Evolutionary conservation across 2,888 invertebrate genomes (phyloP), one percentile per base, ranked within the genome.

Genomic region (Synergus itoensis): DNA sequence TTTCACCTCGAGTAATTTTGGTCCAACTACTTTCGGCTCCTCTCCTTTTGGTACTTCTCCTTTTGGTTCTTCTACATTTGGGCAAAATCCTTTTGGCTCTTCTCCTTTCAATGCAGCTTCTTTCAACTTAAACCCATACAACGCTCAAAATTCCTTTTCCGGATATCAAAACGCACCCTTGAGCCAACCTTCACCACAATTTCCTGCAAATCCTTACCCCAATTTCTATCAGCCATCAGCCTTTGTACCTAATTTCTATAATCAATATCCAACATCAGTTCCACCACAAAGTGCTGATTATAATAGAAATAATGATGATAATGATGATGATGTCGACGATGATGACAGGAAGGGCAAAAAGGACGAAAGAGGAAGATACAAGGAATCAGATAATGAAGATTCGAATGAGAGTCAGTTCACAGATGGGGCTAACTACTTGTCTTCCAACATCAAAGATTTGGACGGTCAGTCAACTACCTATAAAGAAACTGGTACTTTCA

Each of bases 401-500:
- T 41, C 81, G 0, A 83, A 83, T 28, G 85, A 84, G 1, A 85
- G 79, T 28, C 88, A 88, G n/a, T 91, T 87, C 77, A 83, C 89
- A 4, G 91, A 92, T 65, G 91, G 88, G 0, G 87, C 77, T 2
- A 92, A 92, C 73, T 90, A 87, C 75, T 84, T 92, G 16, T 86
- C 89, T 0, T 85, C 86, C 0, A 87, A 76, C 7, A 77, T 86
- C 3, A 90, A 88, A 64, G 92, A 92, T 63, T 84, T 90, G 12
- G 91, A 91, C 28, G 81, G 86, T 1, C 90, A 90, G 14, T 85
- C 91, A 0, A 89, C 88, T 41, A 87, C 84, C 2, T 88, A 91
- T 79, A 88, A 88, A 57, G 7, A 76, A 3, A 82, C 89, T 0
- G 88, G 86, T 28, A 86, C 84, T 1, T 87, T 90, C 69, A 89